Evolutionary conservation across 2,888 invertebrate species (phyloP), one percentile per base, ranked within the genome.

Genomic region (Mythimna lalbum): DNA sequence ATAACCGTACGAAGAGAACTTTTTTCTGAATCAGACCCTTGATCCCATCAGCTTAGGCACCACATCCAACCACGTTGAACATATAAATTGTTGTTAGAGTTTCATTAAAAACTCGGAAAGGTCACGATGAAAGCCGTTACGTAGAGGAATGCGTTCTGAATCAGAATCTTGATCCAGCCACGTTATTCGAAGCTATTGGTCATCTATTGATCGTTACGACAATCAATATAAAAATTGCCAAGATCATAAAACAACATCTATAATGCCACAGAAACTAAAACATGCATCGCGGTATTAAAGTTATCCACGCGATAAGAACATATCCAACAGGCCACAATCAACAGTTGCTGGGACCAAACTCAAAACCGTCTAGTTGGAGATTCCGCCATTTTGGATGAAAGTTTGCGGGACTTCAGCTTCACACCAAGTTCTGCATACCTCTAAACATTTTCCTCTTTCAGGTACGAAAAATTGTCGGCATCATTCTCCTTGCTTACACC

Each of bases 401-500:
- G 43, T 17, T 43, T 36, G 36, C 12, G 36, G 10, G 12, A 36
- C 0, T 36, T 36, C 36, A 12, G 12, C 0, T 36, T 36, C 36
- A 12, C 36, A 43, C 14, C 14, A 14, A 17, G 4, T 43, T 43
- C 14, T 17, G 4, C 14, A 43, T 43, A 47, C 1, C 4, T 59
- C 9, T 23, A 9, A 43, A 21, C 0, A 21, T 19, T 21, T 19
- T 49, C 4, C 12, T 14, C n/a, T 63, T 68, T 0, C 73, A 85
- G 85, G 63, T 72, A 9, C 9, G 14, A 6, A 57, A 57, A 50
- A 39, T 79, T 4, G 17, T 77, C 27, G 6, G 33, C 39, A 21
- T 80, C 4, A 17, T 69, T 19, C n/a, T 78, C 0, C 36, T 72
- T 14, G 71, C 47, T 75, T 78, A 7, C 17, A 81, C 4, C 7